Evolutionary conservation across 2,888 invertebrate species (phyloP), one percentile per base, ranked within the genome.

Genomic region (Coremacera marginata): DNA sequence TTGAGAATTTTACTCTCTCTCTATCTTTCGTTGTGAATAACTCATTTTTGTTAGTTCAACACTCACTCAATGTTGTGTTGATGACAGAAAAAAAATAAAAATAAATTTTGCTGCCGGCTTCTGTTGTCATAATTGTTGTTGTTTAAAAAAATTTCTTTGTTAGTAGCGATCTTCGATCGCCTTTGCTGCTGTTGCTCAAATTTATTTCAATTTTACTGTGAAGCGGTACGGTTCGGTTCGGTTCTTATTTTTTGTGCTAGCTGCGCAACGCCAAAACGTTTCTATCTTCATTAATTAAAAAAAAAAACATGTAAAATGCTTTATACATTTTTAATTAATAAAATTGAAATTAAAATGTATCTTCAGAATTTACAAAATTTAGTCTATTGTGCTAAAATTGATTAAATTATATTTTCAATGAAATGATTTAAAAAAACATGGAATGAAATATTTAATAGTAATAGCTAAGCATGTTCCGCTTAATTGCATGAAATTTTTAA

Each of bases 171-270:
- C 75, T 60, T 57, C 51, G 63, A 73, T 51, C 52, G 49, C 70
- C 51, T 75, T 65, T 55, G 63, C 52, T 63, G 77, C 60, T 70
- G 63, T 63, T 75, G 70, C 71, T 19, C 71, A 76, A 78, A 73
- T 49, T 73, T 78, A 74, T 78, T 78, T 78, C 51, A 76, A 70
- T 60, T 70, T 70, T 51, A 25, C 76, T 49, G 57, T 74, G 76
- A 63, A 78, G 65, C 76, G 76, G 76, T 76, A 49, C 68, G 60
- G 63, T 63, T 73, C 63, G 7, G 55, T 27, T 27, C 19, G 22
- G 57, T 27, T 60, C 44, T 68, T 68, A 51, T 51, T 11, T 68
- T 68, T 49, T n/a, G 49, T 71, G 57, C 71, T 44, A 14, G n/a
- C 25, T 52, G 73, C 63, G 63, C n/a, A 31, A 5, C 62, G 65